Percentiles rank a stretch among this genome's conserved stretches.
Conservation (phyloP, 2,113 vertebrate genomes). For the Hippocampus mohnikei region DNA sequence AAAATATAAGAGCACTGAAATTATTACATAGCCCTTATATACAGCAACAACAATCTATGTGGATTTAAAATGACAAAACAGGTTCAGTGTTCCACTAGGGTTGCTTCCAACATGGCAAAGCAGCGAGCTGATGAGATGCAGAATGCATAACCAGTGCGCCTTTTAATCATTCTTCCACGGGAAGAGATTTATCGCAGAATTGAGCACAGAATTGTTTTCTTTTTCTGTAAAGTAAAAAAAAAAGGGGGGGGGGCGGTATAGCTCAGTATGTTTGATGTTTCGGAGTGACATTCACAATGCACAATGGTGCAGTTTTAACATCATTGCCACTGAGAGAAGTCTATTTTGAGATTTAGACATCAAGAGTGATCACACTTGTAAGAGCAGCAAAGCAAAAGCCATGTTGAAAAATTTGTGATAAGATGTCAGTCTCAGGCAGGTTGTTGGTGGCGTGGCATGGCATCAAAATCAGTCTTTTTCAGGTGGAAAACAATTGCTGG, state of each 20-base stretch:
- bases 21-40: constrained; percentile 48
- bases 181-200: constrained; percentile 59
- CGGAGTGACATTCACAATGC: background rate
- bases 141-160: constrained; percentile 11
- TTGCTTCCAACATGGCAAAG: constrained; percentile 3
- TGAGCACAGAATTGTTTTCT: background rate
- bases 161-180: constrained; percentile 69
- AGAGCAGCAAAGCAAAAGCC: background rate
- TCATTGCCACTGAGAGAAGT: background rate
- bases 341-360: background rate
- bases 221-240: background rate
- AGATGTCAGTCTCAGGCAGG: background rate
- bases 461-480: no score
- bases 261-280: background rate
- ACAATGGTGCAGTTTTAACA: background rate
- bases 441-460: no score
- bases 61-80: background rate
- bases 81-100: background rate
- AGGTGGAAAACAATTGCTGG: background rate
- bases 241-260: background rate
- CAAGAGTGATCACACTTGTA: background rate
- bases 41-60: background rate
- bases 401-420: background rate
- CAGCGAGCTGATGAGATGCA: constrained; percentile 24
- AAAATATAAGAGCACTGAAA: constrained; percentile 19